Conservation (phyloP, 1,140 invertebrate genomes). For the Cataglyphis hispanica region DNA sequence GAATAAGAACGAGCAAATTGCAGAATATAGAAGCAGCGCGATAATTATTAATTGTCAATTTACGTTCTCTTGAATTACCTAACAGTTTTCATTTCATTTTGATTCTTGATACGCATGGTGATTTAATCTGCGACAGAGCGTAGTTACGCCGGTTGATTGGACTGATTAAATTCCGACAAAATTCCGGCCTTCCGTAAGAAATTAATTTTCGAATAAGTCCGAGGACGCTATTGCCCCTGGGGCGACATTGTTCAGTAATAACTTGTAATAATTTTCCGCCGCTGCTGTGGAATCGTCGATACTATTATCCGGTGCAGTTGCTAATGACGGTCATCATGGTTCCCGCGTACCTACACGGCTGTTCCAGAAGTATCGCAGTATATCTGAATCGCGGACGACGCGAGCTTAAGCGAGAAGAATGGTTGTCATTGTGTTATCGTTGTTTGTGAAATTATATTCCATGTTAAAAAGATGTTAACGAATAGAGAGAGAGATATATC, state of each 20-base stretch:
- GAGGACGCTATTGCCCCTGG: conserved; percentile 41
- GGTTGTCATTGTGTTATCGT: not conserved
- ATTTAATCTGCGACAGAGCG: not conserved
- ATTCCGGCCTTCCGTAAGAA: conserved; percentile 64
- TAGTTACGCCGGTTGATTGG: not conserved
- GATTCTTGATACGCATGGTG: not conserved
- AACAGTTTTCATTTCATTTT: not conserved
- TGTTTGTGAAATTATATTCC: conserved; percentile 2
- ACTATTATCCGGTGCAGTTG: conserved; percentile 29
- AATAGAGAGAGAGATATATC: no score
- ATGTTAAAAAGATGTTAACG: not conserved
- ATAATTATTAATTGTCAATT: not conserved
- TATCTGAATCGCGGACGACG: conserved; percentile 2
- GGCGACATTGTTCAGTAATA: conserved; percentile 66
- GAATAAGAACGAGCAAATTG: not conserved
- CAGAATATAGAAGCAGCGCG: not conserved
- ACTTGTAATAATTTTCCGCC: conserved; percentile 74
- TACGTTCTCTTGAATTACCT: not conserved
- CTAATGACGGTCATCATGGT: conserved; percentile 37
- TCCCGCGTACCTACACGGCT: not conserved
- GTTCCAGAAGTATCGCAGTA: not conserved
- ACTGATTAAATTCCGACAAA: conserved; percentile 70
- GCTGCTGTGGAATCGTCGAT: conserved; percentile 42
- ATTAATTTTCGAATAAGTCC: conserved; percentile 69
- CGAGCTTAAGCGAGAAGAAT: not conserved